Conservation (phyloP, 2,888 invertebrate genomes). For the Agonopterix subpropinquella region DNA sequence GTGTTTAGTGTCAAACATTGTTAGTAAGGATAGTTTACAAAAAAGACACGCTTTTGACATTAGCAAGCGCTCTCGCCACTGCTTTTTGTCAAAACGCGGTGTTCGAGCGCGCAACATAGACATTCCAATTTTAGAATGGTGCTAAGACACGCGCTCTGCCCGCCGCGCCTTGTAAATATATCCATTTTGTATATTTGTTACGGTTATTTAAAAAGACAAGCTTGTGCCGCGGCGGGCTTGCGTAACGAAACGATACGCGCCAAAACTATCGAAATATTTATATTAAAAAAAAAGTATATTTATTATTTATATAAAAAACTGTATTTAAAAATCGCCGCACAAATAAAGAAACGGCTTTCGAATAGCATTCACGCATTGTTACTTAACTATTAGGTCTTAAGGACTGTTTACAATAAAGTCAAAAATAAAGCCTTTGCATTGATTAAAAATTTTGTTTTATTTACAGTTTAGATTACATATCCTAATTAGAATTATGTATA, state of each 20-base stretch:
- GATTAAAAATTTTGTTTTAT: constrained; percentile 48
- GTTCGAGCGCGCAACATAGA: constrained; percentile 23
- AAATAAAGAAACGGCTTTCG: constrained; percentile 38
- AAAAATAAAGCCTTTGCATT: constrained; percentile 72
- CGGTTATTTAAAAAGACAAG: constrained; percentile 27
- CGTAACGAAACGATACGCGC: constrained; percentile 18
- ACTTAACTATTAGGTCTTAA: constrained; percentile 68
- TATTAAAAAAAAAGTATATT: constrained; percentile 28
- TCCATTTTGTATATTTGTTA: constrained; percentile 64
- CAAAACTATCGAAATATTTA: constrained; percentile 23
- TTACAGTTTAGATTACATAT: constrained; percentile 16
- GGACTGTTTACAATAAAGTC: constrained; percentile 63
- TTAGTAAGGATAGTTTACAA: constrained; percentile 6
- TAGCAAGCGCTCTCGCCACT: constrained; percentile 22
- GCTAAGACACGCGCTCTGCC: constrained; percentile 15
- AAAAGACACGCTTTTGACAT: constrained; percentile 16
- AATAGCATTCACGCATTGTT: constrained; percentile 64
- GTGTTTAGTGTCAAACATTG: neutral
- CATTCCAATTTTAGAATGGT: constrained; percentile 26
- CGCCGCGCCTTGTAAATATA: constrained; percentile 29
- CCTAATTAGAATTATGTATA: constrained; percentile 12
- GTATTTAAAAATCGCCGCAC: constrained; percentile 43
- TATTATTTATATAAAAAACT: constrained; percentile 36
- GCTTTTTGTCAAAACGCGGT: constrained; percentile 32
- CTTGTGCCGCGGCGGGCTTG: constrained; percentile 20